A percentile compares a stretch with the other conserved stretches of the same genome.
Evolutionary conservation across 1,140 invertebrate genomes (phyloP).

Genomic region (Camponotus pennsylvanicus): DNA sequence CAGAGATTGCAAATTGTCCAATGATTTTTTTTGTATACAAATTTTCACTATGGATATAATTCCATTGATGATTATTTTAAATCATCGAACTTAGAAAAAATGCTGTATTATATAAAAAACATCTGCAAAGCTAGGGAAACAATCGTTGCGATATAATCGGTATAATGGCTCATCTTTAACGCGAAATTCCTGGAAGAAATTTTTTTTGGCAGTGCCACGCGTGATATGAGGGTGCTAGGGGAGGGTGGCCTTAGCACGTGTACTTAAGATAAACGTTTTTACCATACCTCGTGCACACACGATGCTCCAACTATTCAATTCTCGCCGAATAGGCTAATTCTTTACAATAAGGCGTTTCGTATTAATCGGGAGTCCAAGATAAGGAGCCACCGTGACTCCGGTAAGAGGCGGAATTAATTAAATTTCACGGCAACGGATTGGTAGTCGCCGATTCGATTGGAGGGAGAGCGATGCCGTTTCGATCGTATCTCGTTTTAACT

Average conservation of each 20-base stretch:
- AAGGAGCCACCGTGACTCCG: slow-evolving; percentile 54
- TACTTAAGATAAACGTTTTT: slow-evolving; percentile 34
- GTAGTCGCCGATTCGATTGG: slow-evolving; percentile 49
- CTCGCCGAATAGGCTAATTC: slow-evolving; percentile 63
- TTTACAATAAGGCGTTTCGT: slow-evolving; percentile 66
- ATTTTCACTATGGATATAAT: no score
- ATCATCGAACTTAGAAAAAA: no score
- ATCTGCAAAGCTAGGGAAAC: no score
- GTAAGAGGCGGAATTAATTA: slow-evolving; percentile 75
- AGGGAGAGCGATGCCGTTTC: slow-evolving; percentile 64
- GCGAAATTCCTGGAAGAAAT: slow-evolving; percentile 61
- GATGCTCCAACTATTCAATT: not conserved
- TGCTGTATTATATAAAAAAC: no score
- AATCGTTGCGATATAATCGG: slow-evolving; percentile 60
- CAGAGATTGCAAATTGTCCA: no score
- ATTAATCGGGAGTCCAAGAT: slow-evolving; percentile 68
- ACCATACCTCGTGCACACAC: not conserved
- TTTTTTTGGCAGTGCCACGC: slow-evolving; percentile 10
- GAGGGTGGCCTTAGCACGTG: slow-evolving; percentile 21
- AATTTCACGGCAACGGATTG: slow-evolving; percentile 61
- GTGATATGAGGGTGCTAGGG: no score
- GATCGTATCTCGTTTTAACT: slow-evolving; percentile 73
- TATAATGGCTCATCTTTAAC: slow-evolving; percentile 69
- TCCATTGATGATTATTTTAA: no score
- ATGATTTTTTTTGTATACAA: no score